Evolutionary conservation across 1,140 invertebrate genomes (phyloP), one percentile per base, ranked within the genome.

Genomic region (Zaprionus ghesquierei): DNA sequence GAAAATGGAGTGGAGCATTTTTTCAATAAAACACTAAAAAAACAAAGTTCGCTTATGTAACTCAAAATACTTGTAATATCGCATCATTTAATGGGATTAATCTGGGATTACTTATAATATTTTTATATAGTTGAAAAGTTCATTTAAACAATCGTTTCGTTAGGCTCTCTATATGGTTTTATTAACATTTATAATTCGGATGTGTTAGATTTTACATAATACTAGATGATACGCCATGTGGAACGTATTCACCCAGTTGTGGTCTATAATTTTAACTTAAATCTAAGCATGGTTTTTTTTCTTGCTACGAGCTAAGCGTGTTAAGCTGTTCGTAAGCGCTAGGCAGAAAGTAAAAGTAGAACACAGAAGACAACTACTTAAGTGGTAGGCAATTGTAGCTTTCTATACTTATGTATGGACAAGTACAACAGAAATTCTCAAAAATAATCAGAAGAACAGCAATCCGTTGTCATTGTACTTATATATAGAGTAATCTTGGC

Each of bases 21-120:
- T 89, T 85, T 89, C 85, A 89, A 89, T 89, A 84, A 87, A 87
- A 89, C 75, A 86, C 78, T 81, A 89, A 89, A 81, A n/a, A 78
- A 72, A 70, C 63, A 65, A 38, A 62, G 33, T 55, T 60, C 49
- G 69, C 69, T 72, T 72, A 66, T 72, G 49, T 50, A 66, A 72
- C 18, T 35, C n/a, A 41, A 27, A n/a, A 25, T 25, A 31, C 25
- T 44, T 38, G 29, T 20, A 13, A 60, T 44, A 15, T 44, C 10
- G 0, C 12, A n/a, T 15, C 8, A 25, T 31, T 49, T n/a, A 49
- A 60, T 31, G 25, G 55, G 38, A 12, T 22, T n/a, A n/a, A n/a
- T n/a, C n/a, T n/a, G n/a, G n/a, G n/a, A n/a, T n/a, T n/a, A n/a
- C n/a, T n/a, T n/a, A n/a, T n/a, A n/a, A n/a, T n/a, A 1, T 1